These are phyloP conservation scores for Todiramphus saurophagus DNA, from an alignment of 2,113 vertebrate species.

Conservation along the genomic window DNA sequence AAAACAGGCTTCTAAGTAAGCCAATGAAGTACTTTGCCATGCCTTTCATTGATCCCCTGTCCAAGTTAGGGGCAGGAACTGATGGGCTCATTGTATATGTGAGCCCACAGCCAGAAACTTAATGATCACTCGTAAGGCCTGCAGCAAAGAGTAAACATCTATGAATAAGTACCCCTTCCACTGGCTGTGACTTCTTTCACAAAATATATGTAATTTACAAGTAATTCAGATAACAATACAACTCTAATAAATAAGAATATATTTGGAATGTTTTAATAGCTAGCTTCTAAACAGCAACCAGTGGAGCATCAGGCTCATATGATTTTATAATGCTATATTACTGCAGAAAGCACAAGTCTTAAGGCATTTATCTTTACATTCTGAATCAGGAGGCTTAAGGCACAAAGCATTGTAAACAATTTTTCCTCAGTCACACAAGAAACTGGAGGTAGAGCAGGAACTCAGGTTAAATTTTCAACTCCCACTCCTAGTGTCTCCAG, in stretches of 20 bases:
- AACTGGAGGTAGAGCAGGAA: not conserved
- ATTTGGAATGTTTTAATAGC: not conserved
- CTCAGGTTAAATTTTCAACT: not conserved
- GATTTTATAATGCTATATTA: not conserved
- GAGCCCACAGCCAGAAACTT: not conserved
- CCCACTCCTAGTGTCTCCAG: not conserved
- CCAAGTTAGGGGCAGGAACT: not conserved
- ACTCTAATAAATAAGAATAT: not conserved
- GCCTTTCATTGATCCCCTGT: not conserved
- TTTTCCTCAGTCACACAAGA: not conserved
- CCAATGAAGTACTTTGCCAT: not conserved
- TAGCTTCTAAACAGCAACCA: not conserved
- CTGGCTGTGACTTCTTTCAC: not conserved
- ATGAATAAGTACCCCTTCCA: not conserved
- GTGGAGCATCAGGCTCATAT: not conserved
- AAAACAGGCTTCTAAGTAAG: not conserved
- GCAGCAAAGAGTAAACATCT: not conserved
- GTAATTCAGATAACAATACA: not conserved
- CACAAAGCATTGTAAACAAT: not conserved
- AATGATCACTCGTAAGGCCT: not conserved
- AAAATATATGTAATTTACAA: not conserved
- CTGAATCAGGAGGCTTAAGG: not conserved
- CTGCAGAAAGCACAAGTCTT: not conserved
- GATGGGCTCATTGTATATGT: not conserved
- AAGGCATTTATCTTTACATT: not conserved